A percentile compares a stretch with the other conserved stretches of the same genome.
These are phyloP conservation scores for Mergus octosetaceus DNA, from an alignment of 2,797 vertebrate genomes.

Conservation along the genomic window DNA sequence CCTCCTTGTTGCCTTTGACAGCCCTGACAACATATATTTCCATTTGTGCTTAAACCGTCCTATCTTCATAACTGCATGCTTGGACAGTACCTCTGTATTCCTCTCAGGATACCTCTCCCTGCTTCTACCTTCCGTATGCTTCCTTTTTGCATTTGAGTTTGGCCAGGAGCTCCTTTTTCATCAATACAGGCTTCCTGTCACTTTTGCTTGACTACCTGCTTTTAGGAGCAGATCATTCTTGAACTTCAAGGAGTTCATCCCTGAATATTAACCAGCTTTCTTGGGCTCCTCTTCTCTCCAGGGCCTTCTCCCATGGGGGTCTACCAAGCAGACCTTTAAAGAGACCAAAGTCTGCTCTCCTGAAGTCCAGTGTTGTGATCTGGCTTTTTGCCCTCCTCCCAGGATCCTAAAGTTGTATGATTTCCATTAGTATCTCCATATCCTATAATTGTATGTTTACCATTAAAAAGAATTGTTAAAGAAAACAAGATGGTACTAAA, in stretches of 20 bases:
- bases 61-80: not conserved
- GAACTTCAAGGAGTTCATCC: not conserved
- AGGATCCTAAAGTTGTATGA: not conserved
- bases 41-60: not conserved
- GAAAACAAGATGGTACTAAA: not conserved
- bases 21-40: not conserved
- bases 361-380: not conserved
- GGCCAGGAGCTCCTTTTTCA: not conserved
- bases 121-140: not conserved
- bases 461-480: not conserved
- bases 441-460: not conserved
- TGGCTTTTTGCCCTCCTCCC: not conserved
- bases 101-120: not conserved
- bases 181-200: not conserved
- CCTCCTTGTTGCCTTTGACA: not conserved
- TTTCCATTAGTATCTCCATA: not conserved
- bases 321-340: not conserved
- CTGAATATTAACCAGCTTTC: not conserved
- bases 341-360: not conserved
- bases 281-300: not conserved
- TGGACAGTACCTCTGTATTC: not conserved
- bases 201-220: not conserved
- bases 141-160: not conserved
- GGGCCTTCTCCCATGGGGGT: not conserved
- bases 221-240: not conserved